phyloP scores from a whole-genome alignment of 2,888 invertebrate genomes.

The Cybosia mesomella region DNA sequence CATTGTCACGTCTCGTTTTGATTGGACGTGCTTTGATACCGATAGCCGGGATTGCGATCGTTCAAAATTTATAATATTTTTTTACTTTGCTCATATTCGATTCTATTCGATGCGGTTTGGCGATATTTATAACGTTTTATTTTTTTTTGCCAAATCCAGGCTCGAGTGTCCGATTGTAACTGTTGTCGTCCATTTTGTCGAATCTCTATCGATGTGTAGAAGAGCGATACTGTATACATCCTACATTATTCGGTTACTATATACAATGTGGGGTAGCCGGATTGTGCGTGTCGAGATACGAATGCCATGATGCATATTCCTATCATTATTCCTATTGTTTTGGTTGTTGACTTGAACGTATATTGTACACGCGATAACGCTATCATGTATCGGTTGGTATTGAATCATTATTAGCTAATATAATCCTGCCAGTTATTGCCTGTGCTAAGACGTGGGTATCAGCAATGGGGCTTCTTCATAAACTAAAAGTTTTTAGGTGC shows the following conservation, averaged over 20 bases:
- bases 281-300: constrained; percentile 33
- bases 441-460: background rate
- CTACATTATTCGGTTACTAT: constrained; percentile 27
- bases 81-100: constrained; percentile 79
- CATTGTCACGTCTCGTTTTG: constrained; percentile 85
- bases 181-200: constrained; percentile 67
- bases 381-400: constrained; percentile 40
- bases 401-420: constrained; percentile 14
- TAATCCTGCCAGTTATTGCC: background rate
- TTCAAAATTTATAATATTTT: constrained; percentile 83
- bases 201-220: constrained; percentile 55
- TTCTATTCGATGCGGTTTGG: constrained; percentile 79
- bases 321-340: constrained; percentile 37
- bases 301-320: constrained; percentile 34
- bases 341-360: constrained; percentile 40
- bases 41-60: constrained; percentile 83
- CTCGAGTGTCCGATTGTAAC: constrained; percentile 60
- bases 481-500: background rate
- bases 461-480: background rate
- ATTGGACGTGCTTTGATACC: constrained; percentile 86
- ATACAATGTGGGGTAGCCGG: constrained; percentile 17
- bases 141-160: constrained; percentile 71
- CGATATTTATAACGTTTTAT: constrained; percentile 78
- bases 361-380: constrained; percentile 41
- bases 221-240: constrained; percentile 40